phyloP scores from a whole-genome alignment of 92 coral and sea anemone genomes.

The Parazoanthus atlanticus region DNA sequence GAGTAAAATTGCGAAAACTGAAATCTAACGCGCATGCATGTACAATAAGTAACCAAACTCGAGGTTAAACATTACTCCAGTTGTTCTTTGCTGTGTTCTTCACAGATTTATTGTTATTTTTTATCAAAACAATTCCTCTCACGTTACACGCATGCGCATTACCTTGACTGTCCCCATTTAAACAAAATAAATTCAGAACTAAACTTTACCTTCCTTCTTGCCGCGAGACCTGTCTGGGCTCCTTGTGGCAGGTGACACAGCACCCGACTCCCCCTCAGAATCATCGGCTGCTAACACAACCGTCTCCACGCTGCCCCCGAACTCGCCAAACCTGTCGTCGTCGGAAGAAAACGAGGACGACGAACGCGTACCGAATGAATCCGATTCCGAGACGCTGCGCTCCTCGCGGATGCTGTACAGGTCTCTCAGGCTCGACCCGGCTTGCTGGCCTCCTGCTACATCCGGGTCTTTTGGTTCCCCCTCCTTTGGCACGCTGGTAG shows the following conservation, averaged over 20 bases:
- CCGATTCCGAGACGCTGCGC: slow-evolving; percentile 27
- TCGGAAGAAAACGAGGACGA: slow-evolving; percentile 41
- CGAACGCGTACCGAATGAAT: slow-evolving; percentile 28
- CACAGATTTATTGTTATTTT: too few relatives aligned
- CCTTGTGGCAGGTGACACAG: background rate
- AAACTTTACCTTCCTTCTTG: background rate
- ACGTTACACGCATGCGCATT: too few relatives aligned
- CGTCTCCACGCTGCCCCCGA: slow-evolving; percentile 42
- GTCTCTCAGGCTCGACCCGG: slow-evolving; percentile 6
- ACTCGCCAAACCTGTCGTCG: slow-evolving; percentile 27
- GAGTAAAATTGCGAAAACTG: too few relatives aligned
- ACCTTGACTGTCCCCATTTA: too few relatives aligned
- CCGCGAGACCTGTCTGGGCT: background rate
- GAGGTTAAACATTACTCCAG: too few relatives aligned
- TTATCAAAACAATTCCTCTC: too few relatives aligned
- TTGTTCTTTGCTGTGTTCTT: too few relatives aligned
- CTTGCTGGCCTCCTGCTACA: background rate
- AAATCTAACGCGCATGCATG: too few relatives aligned
- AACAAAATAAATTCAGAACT: background rate
- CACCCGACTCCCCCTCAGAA: background rate
- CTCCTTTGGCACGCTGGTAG: background rate
- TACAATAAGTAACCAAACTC: too few relatives aligned
- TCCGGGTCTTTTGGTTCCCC: background rate
- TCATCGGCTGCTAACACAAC: slow-evolving; percentile 20
- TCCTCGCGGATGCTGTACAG: slow-evolving; percentile 43